Conservation (phyloP, 2,888 invertebrate genomes). For the Cheilosia pagana region DNA sequence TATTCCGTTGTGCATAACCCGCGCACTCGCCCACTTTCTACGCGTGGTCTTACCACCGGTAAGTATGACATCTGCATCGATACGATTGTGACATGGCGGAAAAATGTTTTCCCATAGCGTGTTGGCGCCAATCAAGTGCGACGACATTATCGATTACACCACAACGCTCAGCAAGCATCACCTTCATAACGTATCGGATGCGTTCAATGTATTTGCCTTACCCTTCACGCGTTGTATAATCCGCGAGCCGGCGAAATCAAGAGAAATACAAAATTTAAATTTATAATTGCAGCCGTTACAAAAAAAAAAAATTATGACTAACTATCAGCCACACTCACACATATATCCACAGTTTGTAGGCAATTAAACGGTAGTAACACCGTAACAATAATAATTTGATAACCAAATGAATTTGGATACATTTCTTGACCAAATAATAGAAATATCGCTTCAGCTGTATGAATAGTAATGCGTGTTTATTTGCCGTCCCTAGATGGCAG, state of each 20-base stretch:
- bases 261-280: constrained; percentile 15
- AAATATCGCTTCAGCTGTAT: constrained; percentile 22
- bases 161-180: constrained; percentile 15
- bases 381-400: constrained; percentile 4
- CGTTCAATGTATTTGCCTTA: constrained; percentile 2
- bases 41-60: neutral
- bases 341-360: neutral
- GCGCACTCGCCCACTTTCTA: constrained; percentile 39
- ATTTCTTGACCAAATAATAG: constrained; percentile 6
- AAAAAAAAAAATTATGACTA: neutral
- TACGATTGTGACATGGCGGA: constrained; percentile 6
- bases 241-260: constrained; percentile 13
- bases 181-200: constrained; percentile 22
- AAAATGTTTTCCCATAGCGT: constrained; percentile 6
- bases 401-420: constrained; percentile 10
- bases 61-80: constrained; percentile 15
- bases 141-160: constrained; percentile 31
- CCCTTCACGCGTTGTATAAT: constrained; percentile 31
- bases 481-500: constrained; percentile 36
- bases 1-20: constrained; percentile 50
- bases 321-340: neutral
- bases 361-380: constrained; percentile 20
- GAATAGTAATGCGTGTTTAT: constrained; percentile 36
- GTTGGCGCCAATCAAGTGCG: constrained; percentile 19
- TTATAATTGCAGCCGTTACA: neutral